Evolutionary conservation across 2,113 vertebrate species (phyloP).

Genomic region (Ariopsis seemanni): DNA sequence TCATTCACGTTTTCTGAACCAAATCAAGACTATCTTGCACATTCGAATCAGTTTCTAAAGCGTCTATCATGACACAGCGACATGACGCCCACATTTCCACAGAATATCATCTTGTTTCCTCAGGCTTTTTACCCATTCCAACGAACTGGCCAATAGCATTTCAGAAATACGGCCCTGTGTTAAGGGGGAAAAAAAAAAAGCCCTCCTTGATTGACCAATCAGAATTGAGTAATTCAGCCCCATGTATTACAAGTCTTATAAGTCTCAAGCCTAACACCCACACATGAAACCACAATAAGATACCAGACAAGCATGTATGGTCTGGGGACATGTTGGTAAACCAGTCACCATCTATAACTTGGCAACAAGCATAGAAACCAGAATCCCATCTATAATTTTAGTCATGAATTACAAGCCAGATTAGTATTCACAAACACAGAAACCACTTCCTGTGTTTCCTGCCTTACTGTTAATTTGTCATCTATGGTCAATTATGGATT

Average conservation of each 20-base stretch:
- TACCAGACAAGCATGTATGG: background rate
- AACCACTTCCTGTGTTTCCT: background rate
- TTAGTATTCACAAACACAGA: background rate
- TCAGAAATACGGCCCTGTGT: too few species aligned
- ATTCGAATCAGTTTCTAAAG: too few species aligned
- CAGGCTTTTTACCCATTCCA: too few species aligned
- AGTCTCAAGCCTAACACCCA: conserved; percentile 32
- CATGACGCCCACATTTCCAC: too few species aligned
- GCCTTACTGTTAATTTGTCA: background rate
- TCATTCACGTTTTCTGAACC: too few species aligned
- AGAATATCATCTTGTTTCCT: too few species aligned
- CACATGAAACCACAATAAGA: background rate
- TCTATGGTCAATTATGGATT: background rate
- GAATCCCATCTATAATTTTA: background rate
- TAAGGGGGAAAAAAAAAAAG: too few species aligned
- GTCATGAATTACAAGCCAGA: background rate
- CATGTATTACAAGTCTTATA: background rate
- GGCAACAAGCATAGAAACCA: background rate
- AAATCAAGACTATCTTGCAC: too few species aligned
- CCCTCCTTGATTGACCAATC: too few species aligned
- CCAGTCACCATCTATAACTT: background rate
- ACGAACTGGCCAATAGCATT: too few species aligned
- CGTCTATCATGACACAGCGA: too few species aligned
- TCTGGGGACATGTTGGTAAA: background rate
- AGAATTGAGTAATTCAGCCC: too few species aligned